phyloP scores from a whole-genome alignment of 2,888 invertebrate species.

The Morpho achilles region DNA sequence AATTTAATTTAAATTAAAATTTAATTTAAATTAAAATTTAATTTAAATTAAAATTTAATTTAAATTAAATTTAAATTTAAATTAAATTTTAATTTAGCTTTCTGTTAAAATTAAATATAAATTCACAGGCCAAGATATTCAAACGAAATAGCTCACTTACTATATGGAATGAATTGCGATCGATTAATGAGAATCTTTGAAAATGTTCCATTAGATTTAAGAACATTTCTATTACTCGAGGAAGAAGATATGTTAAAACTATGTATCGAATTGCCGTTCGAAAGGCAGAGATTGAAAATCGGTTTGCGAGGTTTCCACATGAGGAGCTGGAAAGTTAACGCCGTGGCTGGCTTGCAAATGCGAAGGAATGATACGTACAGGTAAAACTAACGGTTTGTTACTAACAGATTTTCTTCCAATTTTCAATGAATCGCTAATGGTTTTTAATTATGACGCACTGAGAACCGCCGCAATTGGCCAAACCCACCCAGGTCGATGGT shows the following conservation, averaged over 20 bases:
- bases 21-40: too few species aligned
- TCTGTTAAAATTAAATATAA: too few species aligned
- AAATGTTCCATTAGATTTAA: conserved; percentile 70
- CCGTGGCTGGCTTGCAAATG: conserved; percentile 64
- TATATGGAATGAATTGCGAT: conserved; percentile 81
- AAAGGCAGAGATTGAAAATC: conserved; percentile 74
- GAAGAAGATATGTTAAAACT: conserved; percentile 77
- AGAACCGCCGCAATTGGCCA: too few species aligned
- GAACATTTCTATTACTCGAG: conserved; percentile 76
- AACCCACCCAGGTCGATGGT: too few species aligned
- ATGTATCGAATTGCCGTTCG: conserved; percentile 80
- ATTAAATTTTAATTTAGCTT: too few species aligned
- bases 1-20: too few species aligned
- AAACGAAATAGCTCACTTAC: conserved; percentile 74
- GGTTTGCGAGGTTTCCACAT: conserved; percentile 80
- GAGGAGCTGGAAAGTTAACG: conserved; percentile 72
- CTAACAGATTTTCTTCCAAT: too few species aligned
- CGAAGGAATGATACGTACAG: conserved; percentile 59
- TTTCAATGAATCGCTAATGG: too few species aligned
- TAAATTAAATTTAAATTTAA: too few species aligned
- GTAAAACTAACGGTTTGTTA: conserved; percentile 33
- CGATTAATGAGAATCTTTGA: conserved; percentile 63
- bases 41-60: too few species aligned
- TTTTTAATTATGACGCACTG: too few species aligned
- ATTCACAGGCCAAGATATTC: conserved; percentile 67